A percentile compares a stretch with the other conserved stretches of the same genome.
phyloP scores from a whole-genome alignment of 1,140 invertebrate species.

The Sesamia nonagrioides region DNA sequence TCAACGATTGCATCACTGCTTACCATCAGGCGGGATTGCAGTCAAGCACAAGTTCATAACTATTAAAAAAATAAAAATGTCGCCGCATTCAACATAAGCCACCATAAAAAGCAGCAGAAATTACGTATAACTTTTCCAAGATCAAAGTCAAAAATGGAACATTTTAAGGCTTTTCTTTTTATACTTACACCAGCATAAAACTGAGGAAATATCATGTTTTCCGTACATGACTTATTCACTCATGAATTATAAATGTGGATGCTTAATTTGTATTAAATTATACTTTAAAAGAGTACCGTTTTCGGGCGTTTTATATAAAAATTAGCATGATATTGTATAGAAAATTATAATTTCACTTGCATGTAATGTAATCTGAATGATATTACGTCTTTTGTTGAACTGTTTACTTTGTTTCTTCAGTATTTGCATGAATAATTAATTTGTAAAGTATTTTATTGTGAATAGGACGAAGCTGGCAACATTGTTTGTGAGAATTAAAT shows the following conservation, averaged over 20 bases:
- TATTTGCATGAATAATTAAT: conserved; percentile 35
- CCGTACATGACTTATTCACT: conserved; percentile 14
- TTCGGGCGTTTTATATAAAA: conserved; percentile 25
- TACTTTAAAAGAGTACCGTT: conserved; percentile 35
- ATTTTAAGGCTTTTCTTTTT: conserved; percentile 18
- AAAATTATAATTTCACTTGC: conserved; percentile 34
- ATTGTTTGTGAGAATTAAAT: not conserved
- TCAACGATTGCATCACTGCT: no score
- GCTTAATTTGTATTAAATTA: conserved; percentile 49
- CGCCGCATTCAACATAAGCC: no score
- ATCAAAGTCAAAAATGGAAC: conserved; percentile 15
- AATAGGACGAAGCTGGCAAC: not conserved
- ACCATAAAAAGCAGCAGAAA: not conserved
- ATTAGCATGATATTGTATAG: conserved; percentile 46
- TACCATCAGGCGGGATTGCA: no score
- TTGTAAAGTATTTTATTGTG: conserved; percentile 21
- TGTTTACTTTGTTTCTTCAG: conserved; percentile 33
- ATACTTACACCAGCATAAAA: conserved; percentile 19
- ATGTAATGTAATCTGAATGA: conserved; percentile 9
- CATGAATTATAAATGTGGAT: conserved; percentile 47
- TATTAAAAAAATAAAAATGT: no score
- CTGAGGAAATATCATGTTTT: conserved; percentile 12
- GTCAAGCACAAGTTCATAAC: no score
- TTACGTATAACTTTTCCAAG: not conserved
- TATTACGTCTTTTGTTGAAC: not conserved